Evolutionary conservation across 2,113 vertebrate genomes (phyloP).

Genomic region (Nannospalax galili): DNA sequence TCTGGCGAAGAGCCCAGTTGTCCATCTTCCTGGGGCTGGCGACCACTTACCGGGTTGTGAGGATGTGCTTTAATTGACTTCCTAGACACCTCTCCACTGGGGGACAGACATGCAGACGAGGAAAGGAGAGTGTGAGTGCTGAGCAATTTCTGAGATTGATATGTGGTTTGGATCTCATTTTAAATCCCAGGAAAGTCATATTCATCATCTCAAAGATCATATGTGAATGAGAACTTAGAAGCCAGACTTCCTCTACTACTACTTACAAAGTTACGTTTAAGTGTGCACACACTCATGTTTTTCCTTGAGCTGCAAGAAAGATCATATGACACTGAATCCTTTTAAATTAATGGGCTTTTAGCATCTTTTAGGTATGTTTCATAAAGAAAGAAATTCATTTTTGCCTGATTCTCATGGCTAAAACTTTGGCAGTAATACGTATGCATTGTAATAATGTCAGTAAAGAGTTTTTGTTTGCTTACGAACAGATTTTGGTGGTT

Average conservation of each 20-base stretch:
- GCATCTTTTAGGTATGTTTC: slow-evolving; percentile 58
- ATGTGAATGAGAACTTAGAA: slow-evolving; percentile 47
- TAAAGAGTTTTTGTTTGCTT: slow-evolving; percentile 70
- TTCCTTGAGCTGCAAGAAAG: background rate
- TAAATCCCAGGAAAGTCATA: slow-evolving; percentile 58
- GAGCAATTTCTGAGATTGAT: slow-evolving; percentile 21
- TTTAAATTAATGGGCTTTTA: slow-evolving; percentile 67
- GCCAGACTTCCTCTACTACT: slow-evolving; percentile 44
- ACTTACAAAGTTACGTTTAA: slow-evolving; percentile 49
- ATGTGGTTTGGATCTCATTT: slow-evolving; percentile 35
- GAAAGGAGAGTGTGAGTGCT: background rate
- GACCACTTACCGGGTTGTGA: slow-evolving; percentile 37
- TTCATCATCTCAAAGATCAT: slow-evolving; percentile 21
- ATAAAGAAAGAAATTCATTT: slow-evolving; percentile 56
- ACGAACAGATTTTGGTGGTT: slow-evolving; percentile 71
- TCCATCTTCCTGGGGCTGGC: slow-evolving; percentile 68
- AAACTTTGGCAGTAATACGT: slow-evolving; percentile 47
- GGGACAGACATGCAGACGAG: background rate
- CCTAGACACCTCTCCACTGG: slow-evolving; percentile 46
- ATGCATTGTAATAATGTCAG: slow-evolving; percentile 44
- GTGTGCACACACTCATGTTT: background rate
- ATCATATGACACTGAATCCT: slow-evolving; percentile 12
- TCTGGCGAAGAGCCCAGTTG: slow-evolving; percentile 63
- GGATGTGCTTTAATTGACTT: slow-evolving; percentile 66
- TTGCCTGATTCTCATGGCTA: slow-evolving; percentile 53